phyloP scores from a whole-genome alignment of 2,113 vertebrate species.

The Hippolais icterina region DNA sequence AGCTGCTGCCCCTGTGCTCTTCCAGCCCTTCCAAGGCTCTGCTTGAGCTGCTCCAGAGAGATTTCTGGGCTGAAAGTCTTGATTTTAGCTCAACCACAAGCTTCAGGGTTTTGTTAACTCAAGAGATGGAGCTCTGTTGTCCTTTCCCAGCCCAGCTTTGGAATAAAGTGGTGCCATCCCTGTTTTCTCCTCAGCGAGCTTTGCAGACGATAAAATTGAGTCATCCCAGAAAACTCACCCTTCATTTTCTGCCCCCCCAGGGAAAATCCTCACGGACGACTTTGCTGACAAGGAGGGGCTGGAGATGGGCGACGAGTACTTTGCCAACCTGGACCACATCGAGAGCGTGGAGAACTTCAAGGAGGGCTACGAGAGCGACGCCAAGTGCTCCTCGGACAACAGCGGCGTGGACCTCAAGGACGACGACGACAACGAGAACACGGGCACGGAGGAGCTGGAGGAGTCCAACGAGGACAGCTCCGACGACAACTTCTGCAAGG shows the following conservation, averaged over 20 bases:
- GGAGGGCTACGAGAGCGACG: constrained; percentile 96
- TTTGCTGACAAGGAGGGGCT: constrained; percentile 96
- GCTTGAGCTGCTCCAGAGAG: neutral
- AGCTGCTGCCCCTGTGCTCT: neutral
- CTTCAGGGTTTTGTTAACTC: no score
- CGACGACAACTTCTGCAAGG: constrained; percentile 93
- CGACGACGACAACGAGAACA: constrained; percentile 83
- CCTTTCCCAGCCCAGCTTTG: neutral
- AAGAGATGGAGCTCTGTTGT: rapidly evolving
- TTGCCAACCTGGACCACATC: constrained; percentile 96
- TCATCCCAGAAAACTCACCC: neutral
- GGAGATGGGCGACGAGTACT: constrained; percentile 98
- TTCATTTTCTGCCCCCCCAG: neutral
- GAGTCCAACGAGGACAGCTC: constrained; percentile 94
- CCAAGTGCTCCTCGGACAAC: constrained; percentile 91
- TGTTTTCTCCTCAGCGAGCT: rapidly evolving
- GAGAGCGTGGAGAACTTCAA: constrained; percentile 99
- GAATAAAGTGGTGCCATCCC: rapidly evolving
- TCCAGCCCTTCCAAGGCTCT: neutral
- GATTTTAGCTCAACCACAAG: rapidly evolving
- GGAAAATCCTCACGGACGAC: constrained; percentile 96
- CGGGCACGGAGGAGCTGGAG: constrained; percentile 87
- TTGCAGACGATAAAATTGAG: rapidly evolving
- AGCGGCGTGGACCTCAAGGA: constrained; percentile 90
- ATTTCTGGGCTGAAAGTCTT: neutral